Evolutionary conservation across 2,888 invertebrate species (phyloP), one percentile per base, ranked within the genome.

Genomic region (Hypena proboscidalis): DNA sequence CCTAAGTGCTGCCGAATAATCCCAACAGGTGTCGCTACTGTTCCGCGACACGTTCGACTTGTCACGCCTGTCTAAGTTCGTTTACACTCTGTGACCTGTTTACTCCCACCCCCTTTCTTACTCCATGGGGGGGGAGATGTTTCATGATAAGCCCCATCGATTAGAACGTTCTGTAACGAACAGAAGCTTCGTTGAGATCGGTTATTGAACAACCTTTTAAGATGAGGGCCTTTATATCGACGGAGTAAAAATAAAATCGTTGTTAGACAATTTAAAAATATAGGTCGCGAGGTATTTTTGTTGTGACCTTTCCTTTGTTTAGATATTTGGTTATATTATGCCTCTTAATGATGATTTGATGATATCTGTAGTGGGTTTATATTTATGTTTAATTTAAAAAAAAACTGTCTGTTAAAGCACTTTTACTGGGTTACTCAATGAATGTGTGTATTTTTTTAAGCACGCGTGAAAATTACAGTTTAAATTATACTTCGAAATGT

Each of bases 41-140:
- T 21, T 79, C 77, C 75, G 77, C 74, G 86, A 85, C 87, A 85
- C 76, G 84, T 83, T 78, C 70, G 59, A 63, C 44, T 70, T 73
- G 51, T 78, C 72, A 84, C 85, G 89, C 77, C 67, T 88, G 90
- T 89, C 90, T 82, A 76, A 76, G 68, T 80, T 79, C 73, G 74
- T 90, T 87, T 85, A 70, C 57, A 59, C 56, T 58, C 47, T 50
- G 68, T 70, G 66, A 70, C 67, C 70, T 72, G 66, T 61, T 68
- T 65, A 52, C 55, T 56, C 61, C 67, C 58, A 30, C 46, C 47
- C 40, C 45, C 43, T 23, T 26, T 41, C 51, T 63, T 58, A 58
- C 66, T 63, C 52, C 53, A 55, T 53, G 59, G 74, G 69, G 67
- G 58, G 65, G 65, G 58, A 62, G 65, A 67, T 58, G 66, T 59